phyloP scores from a whole-genome alignment of 2,113 vertebrate species.

The Poeciliopsis occidentalis region DNA sequence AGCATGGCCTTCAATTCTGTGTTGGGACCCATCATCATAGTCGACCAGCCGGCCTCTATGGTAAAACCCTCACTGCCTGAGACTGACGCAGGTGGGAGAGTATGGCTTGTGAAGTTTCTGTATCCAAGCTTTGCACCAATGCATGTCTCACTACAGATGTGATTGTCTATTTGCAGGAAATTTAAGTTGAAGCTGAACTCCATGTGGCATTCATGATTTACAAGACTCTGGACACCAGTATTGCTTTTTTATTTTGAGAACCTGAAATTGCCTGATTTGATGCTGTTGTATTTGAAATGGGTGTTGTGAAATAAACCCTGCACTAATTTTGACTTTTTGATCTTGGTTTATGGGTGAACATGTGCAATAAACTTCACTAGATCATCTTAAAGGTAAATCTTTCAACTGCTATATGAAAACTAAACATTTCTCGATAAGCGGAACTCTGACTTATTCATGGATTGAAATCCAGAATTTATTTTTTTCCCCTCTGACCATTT shows the following conservation, averaged over 20 bases:
- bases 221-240: neutral
- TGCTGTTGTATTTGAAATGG: no score
- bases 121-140: neutral
- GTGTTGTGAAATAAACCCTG: no score
- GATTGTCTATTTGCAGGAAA: neutral
- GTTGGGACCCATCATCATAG: slow-evolving; percentile 72
- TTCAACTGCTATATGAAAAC: no score
- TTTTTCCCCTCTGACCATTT: no score
- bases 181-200: no score
- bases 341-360: no score
- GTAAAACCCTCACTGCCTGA: fast-evolving
- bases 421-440: no score
- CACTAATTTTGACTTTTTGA: no score
- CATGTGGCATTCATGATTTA: neutral
- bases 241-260: neutral
- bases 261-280: neutral
- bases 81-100: neutral
- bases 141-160: neutral
- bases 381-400: no score
- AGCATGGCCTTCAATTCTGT: slow-evolving; percentile 52
- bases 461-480: no score
- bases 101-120: neutral
- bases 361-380: no score
- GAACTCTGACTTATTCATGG: no score
- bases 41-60: slow-evolving; percentile 9